These are phyloP conservation scores for Byasa hedistus DNA, from an alignment of 2,888 invertebrate species.

Conservation along the genomic window DNA sequence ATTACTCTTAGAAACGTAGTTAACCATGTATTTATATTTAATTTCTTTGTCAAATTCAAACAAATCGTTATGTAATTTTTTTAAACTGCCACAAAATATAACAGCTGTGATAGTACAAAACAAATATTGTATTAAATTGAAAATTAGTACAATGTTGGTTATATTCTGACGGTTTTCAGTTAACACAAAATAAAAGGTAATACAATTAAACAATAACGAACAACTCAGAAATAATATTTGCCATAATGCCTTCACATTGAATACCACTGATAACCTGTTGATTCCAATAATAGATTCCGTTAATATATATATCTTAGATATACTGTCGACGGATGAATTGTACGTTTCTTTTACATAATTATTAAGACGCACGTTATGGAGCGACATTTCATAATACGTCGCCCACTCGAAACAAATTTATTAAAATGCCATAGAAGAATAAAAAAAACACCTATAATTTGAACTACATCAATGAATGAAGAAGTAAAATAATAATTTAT, in stretches of 20 bases:
- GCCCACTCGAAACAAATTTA: neutral
- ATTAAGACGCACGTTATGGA: conserved; percentile 28
- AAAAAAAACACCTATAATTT: too few relatives aligned
- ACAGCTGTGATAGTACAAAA: conserved; percentile 29
- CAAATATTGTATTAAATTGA: conserved; percentile 27
- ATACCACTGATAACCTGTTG: conserved; percentile 33
- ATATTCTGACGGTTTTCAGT: neutral
- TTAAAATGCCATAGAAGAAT: neutral
- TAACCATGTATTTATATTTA: conserved; percentile 16
- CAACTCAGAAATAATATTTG: conserved; percentile 18
- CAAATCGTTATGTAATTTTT: conserved; percentile 33
- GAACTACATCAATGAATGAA: neutral
- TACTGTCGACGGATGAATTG: conserved; percentile 28
- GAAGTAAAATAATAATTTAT: neutral
- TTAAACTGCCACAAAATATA: conserved; percentile 28
- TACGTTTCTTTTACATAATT: conserved; percentile 28
- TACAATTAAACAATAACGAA: conserved; percentile 13
- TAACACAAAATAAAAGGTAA: conserved; percentile 13
- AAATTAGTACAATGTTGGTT: neutral
- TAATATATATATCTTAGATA: conserved; percentile 33
- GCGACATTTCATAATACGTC: conserved; percentile 24
- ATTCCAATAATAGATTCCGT: conserved; percentile 31
- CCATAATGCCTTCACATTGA: conserved; percentile 21
- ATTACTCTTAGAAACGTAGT: conserved; percentile 3
- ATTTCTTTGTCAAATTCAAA: conserved; percentile 34